Percentiles rank a stretch among this genome's conserved stretches.
Evolutionary conservation across 2,888 invertebrate species (phyloP).

Genomic region (Globia sparganii): DNA sequence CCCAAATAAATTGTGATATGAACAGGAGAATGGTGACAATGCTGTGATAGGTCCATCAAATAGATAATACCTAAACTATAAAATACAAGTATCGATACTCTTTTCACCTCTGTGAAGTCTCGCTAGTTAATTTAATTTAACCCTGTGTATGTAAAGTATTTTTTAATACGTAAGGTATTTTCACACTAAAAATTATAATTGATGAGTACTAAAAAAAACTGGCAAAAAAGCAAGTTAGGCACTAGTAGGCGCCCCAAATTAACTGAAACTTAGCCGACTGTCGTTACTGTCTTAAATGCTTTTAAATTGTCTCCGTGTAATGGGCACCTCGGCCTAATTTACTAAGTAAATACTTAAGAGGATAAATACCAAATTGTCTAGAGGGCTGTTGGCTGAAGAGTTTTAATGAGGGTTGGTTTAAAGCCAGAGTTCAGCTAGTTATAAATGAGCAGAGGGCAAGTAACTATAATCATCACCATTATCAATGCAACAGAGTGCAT

Average conservation of each 20-base stretch:
- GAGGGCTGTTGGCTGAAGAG: neutral
- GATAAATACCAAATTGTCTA: neutral
- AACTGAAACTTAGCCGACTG: conserved; percentile 42
- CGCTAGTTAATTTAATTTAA: neutral
- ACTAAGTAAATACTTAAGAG: conserved; percentile 24
- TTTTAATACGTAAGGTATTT: neutral
- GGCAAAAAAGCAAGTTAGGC: conserved; percentile 6
- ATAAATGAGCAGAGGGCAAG: too few relatives aligned
- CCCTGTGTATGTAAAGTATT: neutral
- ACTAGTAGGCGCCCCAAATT: conserved; percentile 35
- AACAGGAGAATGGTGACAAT: neutral
- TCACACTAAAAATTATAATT: neutral
- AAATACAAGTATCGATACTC: neutral
- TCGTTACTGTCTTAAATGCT: conserved; percentile 54
- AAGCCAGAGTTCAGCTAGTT: too few relatives aligned
- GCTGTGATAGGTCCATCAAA: neutral
- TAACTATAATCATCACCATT: too few relatives aligned
- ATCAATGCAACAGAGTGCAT: too few relatives aligned
- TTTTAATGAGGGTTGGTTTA: neutral
- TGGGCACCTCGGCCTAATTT: conserved; percentile 34
- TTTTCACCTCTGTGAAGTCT: neutral
- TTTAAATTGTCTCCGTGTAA: conserved; percentile 58
- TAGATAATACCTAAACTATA: neutral
- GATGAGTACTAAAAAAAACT: neutral
- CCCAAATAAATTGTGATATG: too few relatives aligned